A percentile compares a stretch with the other conserved stretches of the same genome.
phyloP scores from a whole-genome alignment of 1,140 invertebrate species.

The Tyrophagus putrescentiae region DNA sequence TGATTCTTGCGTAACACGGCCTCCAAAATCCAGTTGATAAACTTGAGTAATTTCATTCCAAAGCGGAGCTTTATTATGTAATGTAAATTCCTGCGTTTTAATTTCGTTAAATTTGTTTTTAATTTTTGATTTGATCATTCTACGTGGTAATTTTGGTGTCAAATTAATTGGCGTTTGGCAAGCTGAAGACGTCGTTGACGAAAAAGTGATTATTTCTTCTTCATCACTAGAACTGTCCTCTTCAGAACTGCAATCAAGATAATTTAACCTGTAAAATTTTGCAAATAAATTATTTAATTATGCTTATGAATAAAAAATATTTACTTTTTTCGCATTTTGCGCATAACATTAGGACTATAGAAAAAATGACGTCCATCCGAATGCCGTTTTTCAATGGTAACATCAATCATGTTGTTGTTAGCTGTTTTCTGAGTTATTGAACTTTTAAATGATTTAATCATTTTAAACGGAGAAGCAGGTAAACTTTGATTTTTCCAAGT shows the following conservation, averaged over 20 bases:
- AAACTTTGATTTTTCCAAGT: slow-evolving; percentile 12
- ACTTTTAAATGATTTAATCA: too few species aligned
- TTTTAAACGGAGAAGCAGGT: slow-evolving; percentile 14
- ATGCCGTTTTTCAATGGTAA: slow-evolving; percentile 33
- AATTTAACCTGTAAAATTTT: slow-evolving; percentile 21
- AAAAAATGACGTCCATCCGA: slow-evolving; percentile 25
- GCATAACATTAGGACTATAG: slow-evolving; percentile 28
- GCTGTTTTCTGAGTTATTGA: background rate
- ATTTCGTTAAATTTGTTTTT: slow-evolving; percentile 27
- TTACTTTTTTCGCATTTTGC: slow-evolving; percentile 27
- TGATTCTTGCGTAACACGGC: slow-evolving; percentile 93
- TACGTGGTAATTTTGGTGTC: slow-evolving; percentile 73
- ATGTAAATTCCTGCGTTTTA: slow-evolving; percentile 54
- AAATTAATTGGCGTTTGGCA: slow-evolving; percentile 45
- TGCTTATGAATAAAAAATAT: slow-evolving; percentile 19
- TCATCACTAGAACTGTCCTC: slow-evolving; percentile 43
- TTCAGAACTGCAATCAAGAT: slow-evolving; percentile 48
- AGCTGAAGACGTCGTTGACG: background rate
- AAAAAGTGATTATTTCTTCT: slow-evolving; percentile 9
- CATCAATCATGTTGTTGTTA: slow-evolving; percentile 45
- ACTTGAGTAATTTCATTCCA: slow-evolving; percentile 99
- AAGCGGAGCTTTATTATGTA: slow-evolving; percentile 98
- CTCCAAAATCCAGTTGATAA: slow-evolving; percentile 98
- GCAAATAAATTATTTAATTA: too few species aligned
- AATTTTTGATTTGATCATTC: slow-evolving; percentile 73